Evolutionary conservation across 2,113 vertebrate species (phyloP), one percentile per base, ranked within the genome.

Genomic region (Caloenas nicobarica): DNA sequence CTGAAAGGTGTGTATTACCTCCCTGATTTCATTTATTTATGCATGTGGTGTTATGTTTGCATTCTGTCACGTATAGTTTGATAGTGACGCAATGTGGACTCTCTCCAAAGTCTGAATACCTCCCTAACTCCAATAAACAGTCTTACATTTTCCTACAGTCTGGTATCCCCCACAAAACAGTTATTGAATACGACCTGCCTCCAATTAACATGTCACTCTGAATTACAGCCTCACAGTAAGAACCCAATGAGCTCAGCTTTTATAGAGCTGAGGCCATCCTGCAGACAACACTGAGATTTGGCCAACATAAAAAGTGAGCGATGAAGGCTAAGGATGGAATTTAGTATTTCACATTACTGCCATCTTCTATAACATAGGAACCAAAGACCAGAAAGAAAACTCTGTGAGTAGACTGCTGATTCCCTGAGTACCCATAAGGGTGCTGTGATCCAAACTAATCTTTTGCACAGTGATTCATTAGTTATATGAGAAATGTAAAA

Each of bases 121-220:
- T 81, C n/a, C 69, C 48, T n/a, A 83, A 70, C 6, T 34, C 40
- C 28, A 93, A 56, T 7, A 23, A 87, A 87, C 21, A 34, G 13
- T 54, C 60, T 86, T 70, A 40, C 6, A 48, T 88, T 93, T 96
- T 83, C 66, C 40, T 72, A 61, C 58, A 88, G 88, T 73, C 76
- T 80, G 54, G 29, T 71, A 42, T 69, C 71, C 68, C 56, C 62
- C 79, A 84, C 40, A 91, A 69, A 81, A 88, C 24, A 46, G 42
- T 64, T 83, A 94, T 21, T 96, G 94, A 97, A 95, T 81, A 91
- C 44, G 84, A 91, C 73, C 86, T 96, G 93, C 88, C 89, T 92
- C 68, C 62, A 95, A 86, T 84, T 46, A 92, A 69, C 24, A 24
- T 36, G 53, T 78, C 13, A 2, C 78, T 82, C 71, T 77, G 61